Conservation (phyloP, 1,140 invertebrate genomes). For the Ceratina calcarata region DNA sequence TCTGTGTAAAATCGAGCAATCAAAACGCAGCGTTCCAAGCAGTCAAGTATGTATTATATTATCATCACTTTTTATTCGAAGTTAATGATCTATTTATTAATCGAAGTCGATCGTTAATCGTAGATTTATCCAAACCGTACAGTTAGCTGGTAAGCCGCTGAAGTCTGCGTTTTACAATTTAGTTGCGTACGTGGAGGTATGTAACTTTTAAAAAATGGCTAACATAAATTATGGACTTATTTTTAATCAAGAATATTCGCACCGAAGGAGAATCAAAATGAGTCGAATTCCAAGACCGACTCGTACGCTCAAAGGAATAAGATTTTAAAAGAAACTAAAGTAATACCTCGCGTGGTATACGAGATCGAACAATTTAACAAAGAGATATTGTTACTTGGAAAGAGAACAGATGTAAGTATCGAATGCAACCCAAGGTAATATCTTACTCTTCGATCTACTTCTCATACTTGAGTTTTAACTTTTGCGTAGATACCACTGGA, state of each 20-base stretch:
- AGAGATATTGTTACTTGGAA: constrained; percentile 81
- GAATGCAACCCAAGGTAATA: not conserved
- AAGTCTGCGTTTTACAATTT: constrained; percentile 81
- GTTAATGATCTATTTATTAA: not conserved
- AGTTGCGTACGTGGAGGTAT: constrained; percentile 81
- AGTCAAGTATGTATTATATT: constrained; percentile 71
- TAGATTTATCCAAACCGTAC: constrained; percentile 82
- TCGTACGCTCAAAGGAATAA: constrained; percentile 79
- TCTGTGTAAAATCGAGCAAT: constrained; percentile 73
- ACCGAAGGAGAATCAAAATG: constrained; percentile 71
- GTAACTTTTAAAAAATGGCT: not conserved
- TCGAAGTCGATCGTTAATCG: constrained; percentile 30
- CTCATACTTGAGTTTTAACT: not conserved
- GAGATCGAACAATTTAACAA: constrained; percentile 84
- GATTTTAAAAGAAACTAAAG: constrained; percentile 82
- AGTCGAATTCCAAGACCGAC: constrained; percentile 72
- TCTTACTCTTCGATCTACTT: not conserved
- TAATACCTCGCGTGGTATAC: constrained; percentile 82
- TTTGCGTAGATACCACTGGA: constrained; percentile 76
- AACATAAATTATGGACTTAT: not conserved
- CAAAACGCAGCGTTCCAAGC: constrained; percentile 78
- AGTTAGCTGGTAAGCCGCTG: constrained; percentile 81
- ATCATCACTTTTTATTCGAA: not conserved
- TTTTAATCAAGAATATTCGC: not conserved
- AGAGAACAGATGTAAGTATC: constrained; percentile 80